phyloP scores from a whole-genome alignment of 2,888 invertebrate species.

The Drosophila ochracea region DNA sequence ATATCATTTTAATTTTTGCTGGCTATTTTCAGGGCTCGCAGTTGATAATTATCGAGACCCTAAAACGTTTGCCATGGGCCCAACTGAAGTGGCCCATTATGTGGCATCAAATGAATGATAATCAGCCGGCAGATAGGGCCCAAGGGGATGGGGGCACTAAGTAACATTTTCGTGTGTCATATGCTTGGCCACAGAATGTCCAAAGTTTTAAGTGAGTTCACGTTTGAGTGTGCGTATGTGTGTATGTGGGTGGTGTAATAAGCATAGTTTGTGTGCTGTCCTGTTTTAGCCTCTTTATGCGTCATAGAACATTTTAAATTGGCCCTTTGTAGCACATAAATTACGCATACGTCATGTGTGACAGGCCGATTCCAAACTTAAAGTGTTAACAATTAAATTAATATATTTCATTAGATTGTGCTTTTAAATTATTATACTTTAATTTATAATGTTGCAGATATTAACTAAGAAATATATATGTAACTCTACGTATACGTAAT shows the following conservation, averaged over 20 bases:
- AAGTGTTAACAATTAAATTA: background rate
- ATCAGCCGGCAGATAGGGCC: conserved; percentile 24
- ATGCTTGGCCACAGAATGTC: conserved; percentile 38
- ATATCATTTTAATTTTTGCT: background rate
- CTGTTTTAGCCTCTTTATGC: conserved; percentile 16
- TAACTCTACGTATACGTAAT: background rate
- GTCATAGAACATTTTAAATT: conserved; percentile 16
- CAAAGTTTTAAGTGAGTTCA: conserved; percentile 33
- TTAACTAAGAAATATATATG: background rate
- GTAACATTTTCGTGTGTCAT: conserved; percentile 29
- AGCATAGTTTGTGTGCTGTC: conserved; percentile 1
- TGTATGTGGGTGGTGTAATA: background rate
- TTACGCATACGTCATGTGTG: conserved; percentile 21
- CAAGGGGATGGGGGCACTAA: background rate
- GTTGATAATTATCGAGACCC: conserved; percentile 38
- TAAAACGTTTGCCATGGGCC: conserved; percentile 36
- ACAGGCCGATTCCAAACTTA: background rate
- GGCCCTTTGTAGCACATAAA: conserved; percentile 12
- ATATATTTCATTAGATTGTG: background rate
- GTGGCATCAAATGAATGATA: conserved; percentile 38
- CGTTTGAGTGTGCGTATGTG: background rate
- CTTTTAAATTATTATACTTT: background rate
- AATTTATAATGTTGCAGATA: background rate
- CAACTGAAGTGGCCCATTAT: conserved; percentile 32
- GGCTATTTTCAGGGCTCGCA: background rate